These are phyloP conservation scores for Norana najaformis DNA, from an alignment of 2,888 invertebrate genomes.

Conservation along the genomic window DNA sequence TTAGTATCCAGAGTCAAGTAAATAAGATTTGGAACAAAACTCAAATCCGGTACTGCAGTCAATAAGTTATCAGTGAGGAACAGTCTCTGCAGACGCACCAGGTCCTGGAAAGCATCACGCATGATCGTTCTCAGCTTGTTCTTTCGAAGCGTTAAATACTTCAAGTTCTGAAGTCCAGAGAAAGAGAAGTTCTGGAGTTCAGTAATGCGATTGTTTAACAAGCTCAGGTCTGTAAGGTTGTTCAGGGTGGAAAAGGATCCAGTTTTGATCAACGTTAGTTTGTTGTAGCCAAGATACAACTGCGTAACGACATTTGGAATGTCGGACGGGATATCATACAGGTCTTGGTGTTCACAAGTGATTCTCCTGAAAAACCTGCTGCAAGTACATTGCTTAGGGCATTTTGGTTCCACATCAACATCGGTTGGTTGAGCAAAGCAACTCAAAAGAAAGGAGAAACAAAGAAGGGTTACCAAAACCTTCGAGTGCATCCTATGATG, in stretches of 20 bases:
- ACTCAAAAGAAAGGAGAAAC: neutral
- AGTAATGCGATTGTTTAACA: neutral
- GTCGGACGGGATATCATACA: neutral
- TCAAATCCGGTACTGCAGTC: neutral
- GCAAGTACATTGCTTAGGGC: neutral
- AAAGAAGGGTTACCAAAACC: neutral
- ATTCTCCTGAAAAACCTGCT: neutral
- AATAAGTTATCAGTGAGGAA: neutral
- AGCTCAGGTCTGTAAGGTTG: constrained; percentile 2
- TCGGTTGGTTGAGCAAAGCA: neutral
- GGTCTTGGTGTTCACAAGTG: neutral
- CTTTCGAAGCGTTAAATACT: neutral
- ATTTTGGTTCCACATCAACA: neutral
- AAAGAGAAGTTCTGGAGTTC: neutral
- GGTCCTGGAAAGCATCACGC: neutral
- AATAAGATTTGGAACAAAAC: neutral
- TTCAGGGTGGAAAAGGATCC: neutral
- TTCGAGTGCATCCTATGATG: neutral
- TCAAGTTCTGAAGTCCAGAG: neutral
- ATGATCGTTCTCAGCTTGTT: neutral
- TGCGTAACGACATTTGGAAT: neutral
- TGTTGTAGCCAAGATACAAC: constrained; percentile 14
- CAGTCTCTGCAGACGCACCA: neutral
- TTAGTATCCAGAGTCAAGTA: constrained; percentile 2
- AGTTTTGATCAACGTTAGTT: neutral